Conservation (phyloP, 2,888 invertebrate species). For the Thecophora atra region DNA sequence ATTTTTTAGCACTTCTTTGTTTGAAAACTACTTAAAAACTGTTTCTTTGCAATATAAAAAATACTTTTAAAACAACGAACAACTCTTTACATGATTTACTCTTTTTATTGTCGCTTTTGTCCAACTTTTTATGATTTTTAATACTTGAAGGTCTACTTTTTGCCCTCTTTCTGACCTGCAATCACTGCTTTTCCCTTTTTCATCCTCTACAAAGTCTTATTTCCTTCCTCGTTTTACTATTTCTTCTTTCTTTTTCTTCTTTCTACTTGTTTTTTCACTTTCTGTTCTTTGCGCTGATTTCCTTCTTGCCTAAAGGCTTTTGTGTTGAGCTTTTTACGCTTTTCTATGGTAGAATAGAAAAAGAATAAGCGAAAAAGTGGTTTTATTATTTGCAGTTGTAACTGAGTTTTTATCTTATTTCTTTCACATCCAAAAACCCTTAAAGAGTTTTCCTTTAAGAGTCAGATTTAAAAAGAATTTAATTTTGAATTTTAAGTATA, state of each 20-base stretch:
- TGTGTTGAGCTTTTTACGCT: neutral
- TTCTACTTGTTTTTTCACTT: too few relatives aligned
- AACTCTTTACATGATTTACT: too few relatives aligned
- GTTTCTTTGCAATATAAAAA: neutral
- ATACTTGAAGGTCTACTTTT: neutral
- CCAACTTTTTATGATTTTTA: neutral
- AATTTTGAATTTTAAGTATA: too few relatives aligned
- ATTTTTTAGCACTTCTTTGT: neutral
- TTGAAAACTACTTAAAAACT: constrained; percentile 6
- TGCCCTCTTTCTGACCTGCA: neutral
- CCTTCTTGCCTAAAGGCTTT: neutral
- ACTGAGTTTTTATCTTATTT: neutral
- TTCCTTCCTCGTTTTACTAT: neutral
- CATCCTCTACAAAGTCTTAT: too few relatives aligned
- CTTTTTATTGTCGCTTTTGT: neutral
- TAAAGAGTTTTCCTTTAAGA: too few relatives aligned
- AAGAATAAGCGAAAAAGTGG: neutral
- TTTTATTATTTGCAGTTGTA: constrained; percentile 12
- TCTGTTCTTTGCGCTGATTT: neutral
- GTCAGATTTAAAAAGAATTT: too few relatives aligned
- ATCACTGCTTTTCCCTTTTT: neutral
- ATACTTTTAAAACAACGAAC: too few relatives aligned
- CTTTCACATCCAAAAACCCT: neutral
- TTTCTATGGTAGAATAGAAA: too few relatives aligned
- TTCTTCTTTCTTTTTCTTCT: neutral